Evolutionary conservation across 2,113 vertebrate species (phyloP).

Genomic region (Ranitomeya variabilis): DNA sequence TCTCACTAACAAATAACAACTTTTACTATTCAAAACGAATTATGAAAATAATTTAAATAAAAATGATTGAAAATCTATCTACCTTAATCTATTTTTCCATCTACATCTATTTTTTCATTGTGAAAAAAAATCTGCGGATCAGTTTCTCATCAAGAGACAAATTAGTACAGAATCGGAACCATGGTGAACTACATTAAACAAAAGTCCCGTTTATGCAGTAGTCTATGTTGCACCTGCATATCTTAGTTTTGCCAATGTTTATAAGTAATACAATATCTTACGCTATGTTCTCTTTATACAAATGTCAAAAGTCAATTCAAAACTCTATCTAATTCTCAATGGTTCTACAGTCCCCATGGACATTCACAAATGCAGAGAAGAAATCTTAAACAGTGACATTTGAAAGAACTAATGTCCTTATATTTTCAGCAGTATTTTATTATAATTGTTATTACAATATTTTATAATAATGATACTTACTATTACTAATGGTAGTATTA

Average conservation of each 20-base stretch:
- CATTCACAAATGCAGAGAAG: background rate
- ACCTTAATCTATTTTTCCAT: too few species aligned
- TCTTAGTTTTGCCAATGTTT: too few species aligned
- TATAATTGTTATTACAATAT: background rate
- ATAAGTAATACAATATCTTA: background rate
- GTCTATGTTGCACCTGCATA: too few species aligned
- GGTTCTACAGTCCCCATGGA: background rate
- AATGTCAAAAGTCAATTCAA: conserved; percentile 25
- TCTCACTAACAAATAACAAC: background rate
- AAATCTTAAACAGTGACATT: background rate
- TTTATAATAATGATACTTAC: background rate
- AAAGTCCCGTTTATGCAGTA: too few species aligned
- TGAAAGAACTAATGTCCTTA: background rate
- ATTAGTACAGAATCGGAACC: too few species aligned
- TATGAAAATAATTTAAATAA: background rate
- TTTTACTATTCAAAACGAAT: background rate
- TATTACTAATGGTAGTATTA: background rate
- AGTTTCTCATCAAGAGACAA: too few species aligned
- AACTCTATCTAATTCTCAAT: background rate
- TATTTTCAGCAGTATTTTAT: background rate
- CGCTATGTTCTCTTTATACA: background rate
- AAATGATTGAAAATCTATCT: too few species aligned
- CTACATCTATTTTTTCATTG: too few species aligned
- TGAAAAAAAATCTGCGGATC: too few species aligned
- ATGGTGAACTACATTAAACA: too few species aligned